These are phyloP conservation scores for Drosophila gaucha DNA, from an alignment of 2,888 invertebrate genomes.

Conservation along the genomic window DNA sequence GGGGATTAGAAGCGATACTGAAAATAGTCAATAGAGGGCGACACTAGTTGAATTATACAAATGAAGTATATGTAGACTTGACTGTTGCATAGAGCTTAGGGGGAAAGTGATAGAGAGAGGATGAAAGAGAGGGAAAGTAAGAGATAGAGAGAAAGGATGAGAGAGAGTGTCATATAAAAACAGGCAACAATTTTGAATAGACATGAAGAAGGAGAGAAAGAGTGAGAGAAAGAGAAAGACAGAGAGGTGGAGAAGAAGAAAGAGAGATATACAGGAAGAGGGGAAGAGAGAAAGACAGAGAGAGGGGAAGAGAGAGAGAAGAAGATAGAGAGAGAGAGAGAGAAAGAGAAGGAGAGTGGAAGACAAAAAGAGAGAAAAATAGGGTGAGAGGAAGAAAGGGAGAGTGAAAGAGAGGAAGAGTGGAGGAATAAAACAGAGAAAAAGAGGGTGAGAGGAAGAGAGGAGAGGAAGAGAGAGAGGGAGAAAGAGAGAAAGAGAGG, in stretches of 20 bases:
- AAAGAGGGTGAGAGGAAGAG: neutral
- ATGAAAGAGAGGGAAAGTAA: too few relatives aligned
- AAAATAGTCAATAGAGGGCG: neutral
- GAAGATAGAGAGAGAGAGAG: too few relatives aligned
- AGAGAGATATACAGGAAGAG: too few relatives aligned
- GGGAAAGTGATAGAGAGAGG: too few relatives aligned
- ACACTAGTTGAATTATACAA: neutral
- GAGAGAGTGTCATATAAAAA: too few relatives aligned
- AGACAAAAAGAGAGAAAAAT: too few relatives aligned
- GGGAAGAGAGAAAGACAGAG: too few relatives aligned
- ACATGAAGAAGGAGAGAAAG: neutral
- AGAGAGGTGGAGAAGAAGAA: neutral
- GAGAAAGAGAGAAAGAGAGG: too few relatives aligned
- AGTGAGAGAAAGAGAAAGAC: neutral
- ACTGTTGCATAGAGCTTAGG: neutral
- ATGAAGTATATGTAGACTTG: neutral
- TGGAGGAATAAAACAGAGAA: neutral
- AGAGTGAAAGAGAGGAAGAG: neutral
- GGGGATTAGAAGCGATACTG: neutral
- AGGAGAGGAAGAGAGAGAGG: neutral
- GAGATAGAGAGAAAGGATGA: too few relatives aligned
- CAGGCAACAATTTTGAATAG: too few relatives aligned
- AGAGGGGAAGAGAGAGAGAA: too few relatives aligned
- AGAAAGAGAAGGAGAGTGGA: too few relatives aligned
- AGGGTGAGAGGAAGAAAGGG: neutral